Percentiles rank a stretch among this genome's conserved stretches.
Conservation (phyloP, 2,797 vertebrate genomes). For the Thripadectes ignobilis region DNA sequence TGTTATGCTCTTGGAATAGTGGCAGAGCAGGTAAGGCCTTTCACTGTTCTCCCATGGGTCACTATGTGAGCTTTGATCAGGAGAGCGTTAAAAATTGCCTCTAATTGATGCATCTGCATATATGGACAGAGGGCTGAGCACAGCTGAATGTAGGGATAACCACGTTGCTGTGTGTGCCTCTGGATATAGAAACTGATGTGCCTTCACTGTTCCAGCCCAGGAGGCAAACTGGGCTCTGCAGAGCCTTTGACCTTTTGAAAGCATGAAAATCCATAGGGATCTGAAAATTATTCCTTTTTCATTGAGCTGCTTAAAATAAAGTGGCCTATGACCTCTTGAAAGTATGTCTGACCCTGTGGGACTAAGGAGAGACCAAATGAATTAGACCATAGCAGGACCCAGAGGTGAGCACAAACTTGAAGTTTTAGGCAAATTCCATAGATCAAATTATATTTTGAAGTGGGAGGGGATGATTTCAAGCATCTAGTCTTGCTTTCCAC, state of each 20-base stretch:
- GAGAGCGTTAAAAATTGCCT: not conserved
- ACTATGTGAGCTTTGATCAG: not conserved
- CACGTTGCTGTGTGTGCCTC: not conserved
- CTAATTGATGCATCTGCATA: accelerated
- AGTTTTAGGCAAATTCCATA: not conserved
- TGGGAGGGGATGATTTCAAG: not conserved
- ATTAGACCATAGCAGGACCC: not conserved
- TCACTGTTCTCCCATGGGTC: not conserved
- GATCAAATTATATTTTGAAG: not conserved
- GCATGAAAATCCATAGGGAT: slow-evolving; percentile 34
- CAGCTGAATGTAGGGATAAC: not conserved
- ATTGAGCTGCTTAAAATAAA: slow-evolving; percentile 46
- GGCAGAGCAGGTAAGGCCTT: not conserved
- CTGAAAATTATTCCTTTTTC: slow-evolving; percentile 21
- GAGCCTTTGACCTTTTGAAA: slow-evolving; percentile 54
- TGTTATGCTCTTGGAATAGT: not conserved
- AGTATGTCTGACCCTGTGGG: slow-evolving; percentile 41
- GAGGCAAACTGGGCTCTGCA: slow-evolving; percentile 19
- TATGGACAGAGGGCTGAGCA: accelerated
- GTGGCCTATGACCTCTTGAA: slow-evolving; percentile 11
- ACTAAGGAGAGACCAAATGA: not conserved
- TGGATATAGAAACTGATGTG: not conserved
- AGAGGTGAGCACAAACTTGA: not conserved
- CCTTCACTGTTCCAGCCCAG: not conserved
- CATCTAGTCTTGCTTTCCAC: not conserved